Base-by-base conservation (phyloP, 2,888 invertebrate genomes). In the Brassicogethes aeneus region DNA sequence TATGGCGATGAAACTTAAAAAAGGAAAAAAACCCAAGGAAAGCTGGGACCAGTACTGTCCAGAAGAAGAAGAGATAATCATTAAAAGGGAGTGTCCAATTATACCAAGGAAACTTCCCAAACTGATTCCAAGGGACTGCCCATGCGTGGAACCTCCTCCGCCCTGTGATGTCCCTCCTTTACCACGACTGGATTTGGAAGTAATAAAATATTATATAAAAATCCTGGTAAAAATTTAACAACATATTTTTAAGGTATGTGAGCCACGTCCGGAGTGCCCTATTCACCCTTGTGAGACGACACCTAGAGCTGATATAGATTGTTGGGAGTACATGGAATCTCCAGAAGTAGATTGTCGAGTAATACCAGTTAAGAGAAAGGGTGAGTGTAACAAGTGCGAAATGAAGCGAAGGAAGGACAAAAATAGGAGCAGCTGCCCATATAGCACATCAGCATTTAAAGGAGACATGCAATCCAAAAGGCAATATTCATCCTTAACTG, bases 301-400 rank as follows among this genome's bases (percentile, higher is more conserved):
- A 15, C 23, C 47, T 12, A 45, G 56, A 41, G 55, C 56, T 3
- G 56, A 56, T 37, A 48, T 48, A 45, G 56, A 55, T 10, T 56
- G 56, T 40, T 57, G 55, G 55, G 53, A 55, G 34, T 57, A 50
- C 36, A 34, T 47, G 10, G 32, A 43, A 16, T 43, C 43, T 13
- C 34, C 17, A 1, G 42, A 40, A 13, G 43, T 45, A 5, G 14
- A 13, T 32, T 32, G 32, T 13, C 5, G 14, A 12, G 12, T 5
- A 12, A 32, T 32, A 32, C 32, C 32, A 10, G 12, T 3, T 10
- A 12, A 10, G 13, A 32, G 12, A 3, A 40, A 46, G 17, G 36
- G 43, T 17, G 44, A 46, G 39, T 47, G 46, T 14, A 33, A 45
- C 10, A 39, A 47, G 5, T 44, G 39, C 12, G 15, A 15, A 3